These are phyloP conservation scores for Aurelia sp. DNA, from an alignment of 30 jellyfish, hydroid and myxozoan species.

Conservation along the genomic window DNA sequence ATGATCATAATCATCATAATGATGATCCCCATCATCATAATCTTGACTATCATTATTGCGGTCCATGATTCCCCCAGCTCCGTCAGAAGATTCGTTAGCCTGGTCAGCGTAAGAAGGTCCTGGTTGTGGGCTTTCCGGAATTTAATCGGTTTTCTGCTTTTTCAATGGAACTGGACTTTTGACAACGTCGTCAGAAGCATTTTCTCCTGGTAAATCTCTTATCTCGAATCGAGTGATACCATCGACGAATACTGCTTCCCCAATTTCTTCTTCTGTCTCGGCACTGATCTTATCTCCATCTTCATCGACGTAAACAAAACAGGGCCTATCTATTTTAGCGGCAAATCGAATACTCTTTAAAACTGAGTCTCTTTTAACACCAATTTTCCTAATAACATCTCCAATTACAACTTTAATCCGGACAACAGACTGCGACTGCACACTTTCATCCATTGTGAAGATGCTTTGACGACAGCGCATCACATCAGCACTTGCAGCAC, in stretches of 20 bases:
- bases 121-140: no score
- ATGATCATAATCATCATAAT: not conserved
- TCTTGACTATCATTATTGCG: no score
- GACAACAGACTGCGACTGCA: not conserved
- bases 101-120: no score
- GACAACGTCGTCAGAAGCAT: no score
- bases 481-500: not conserved
- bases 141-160: no score
- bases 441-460: not conserved
- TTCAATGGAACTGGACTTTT: no score
- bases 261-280: not conserved
- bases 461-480: not conserved
- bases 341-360: not conserved
- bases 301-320: conserved; percentile 4
- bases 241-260: conserved; percentile 7
- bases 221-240: conserved; percentile 1
- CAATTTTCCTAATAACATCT: conserved; percentile 4
- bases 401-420: conserved; percentile 6
- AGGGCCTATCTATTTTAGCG: not conserved
- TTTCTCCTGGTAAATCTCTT: conserved; percentile 6
- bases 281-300: conserved; percentile 28
- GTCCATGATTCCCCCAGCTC: no score
- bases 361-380: conserved; percentile 10
- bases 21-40: not conserved
- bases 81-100: no score